A percentile compares a stretch with the other conserved stretches of the same genome.
These are phyloP conservation scores for Lagopus muta DNA, from an alignment of 2,113 vertebrate genomes.

Conservation along the genomic window DNA sequence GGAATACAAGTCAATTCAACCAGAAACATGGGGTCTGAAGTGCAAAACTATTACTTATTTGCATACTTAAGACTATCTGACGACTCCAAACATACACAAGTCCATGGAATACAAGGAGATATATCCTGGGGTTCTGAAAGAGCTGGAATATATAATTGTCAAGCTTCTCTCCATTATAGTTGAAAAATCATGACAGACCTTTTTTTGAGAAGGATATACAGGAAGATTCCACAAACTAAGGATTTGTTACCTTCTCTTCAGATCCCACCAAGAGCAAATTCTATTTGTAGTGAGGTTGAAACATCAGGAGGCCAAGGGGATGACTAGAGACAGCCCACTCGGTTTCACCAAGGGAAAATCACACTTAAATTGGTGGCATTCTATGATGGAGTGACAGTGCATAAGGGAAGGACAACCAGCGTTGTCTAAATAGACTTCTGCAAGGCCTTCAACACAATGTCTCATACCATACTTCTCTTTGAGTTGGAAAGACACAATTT, in stretches of 20 bases:
- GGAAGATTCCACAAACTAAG: background rate
- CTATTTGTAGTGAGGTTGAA: background rate
- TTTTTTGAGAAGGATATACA: background rate
- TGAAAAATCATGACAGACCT: background rate
- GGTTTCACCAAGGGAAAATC: too few relatives aligned
- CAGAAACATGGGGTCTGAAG: background rate
- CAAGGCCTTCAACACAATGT: too few relatives aligned
- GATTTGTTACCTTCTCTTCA: background rate
- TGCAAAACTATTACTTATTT: background rate
- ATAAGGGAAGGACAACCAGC: too few relatives aligned
- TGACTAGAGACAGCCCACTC: background rate
- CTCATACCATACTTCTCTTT: too few relatives aligned
- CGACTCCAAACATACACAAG: background rate
- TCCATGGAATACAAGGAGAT: background rate
- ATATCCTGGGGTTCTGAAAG: background rate
- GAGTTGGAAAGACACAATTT: too few relatives aligned
- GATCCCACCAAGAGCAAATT: background rate
- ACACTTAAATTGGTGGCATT: too few relatives aligned
- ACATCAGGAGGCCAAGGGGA: background rate
- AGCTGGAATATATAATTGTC: background rate
- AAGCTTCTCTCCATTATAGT: background rate
- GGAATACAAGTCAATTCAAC: background rate
- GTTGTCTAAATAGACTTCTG: too few relatives aligned
- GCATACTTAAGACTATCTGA: background rate
- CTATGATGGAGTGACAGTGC: too few relatives aligned